Base-by-base conservation (phyloP, 2,797 vertebrate genomes). In the Euthynnus affinis region DNA sequence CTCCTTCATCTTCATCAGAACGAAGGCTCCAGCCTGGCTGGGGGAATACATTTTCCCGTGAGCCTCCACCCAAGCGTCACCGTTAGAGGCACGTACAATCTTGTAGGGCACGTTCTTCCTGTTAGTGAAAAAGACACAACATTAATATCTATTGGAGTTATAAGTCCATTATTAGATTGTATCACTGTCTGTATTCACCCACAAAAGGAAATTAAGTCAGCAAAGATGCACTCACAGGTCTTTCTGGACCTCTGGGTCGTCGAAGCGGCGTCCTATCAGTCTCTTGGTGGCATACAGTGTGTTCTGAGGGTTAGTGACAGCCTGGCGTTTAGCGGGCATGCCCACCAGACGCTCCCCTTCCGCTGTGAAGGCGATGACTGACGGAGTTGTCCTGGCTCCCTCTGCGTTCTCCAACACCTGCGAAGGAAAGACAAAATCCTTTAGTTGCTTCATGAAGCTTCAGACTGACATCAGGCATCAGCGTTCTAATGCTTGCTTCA, bases 1-100 rank as follows among this genome's bases (percentile, higher is more conserved):
- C 78, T 99, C 98, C 91, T 99, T 99, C 98, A 99, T 99, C 93
- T 99, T 99, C 88, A 99, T 98, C 18, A 99, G 94, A 4, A 99
- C 95, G n/a, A 99, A 99, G 81, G 98, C 98, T 75, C 98, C 98
- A 0, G 95, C 96, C 90, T 99, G 98, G 93, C 98, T 99, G 37
- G 98, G 98, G 3, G 98, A 99, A 78, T 99, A 99, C 44, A 99
- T 93, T 59, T 99, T 99, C 57, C 97, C 97, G 63, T 99, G 97
- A 80, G 97, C 97, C 91, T 99, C 98, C 5, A 99, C 95, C 98
- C 98, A 99, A 34, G 98, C 98, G 0, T 99, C 98, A 0, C 98
- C 98, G 0, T 99, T 99, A 22, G 98, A 99, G 5, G 98, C 97
- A 70, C 98, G 97, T 0, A 97, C 96, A 15, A 99, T 99, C 94